phyloP scores from a whole-genome alignment of 2,113 vertebrate genomes.

The Tachysurus vachellii region DNA sequence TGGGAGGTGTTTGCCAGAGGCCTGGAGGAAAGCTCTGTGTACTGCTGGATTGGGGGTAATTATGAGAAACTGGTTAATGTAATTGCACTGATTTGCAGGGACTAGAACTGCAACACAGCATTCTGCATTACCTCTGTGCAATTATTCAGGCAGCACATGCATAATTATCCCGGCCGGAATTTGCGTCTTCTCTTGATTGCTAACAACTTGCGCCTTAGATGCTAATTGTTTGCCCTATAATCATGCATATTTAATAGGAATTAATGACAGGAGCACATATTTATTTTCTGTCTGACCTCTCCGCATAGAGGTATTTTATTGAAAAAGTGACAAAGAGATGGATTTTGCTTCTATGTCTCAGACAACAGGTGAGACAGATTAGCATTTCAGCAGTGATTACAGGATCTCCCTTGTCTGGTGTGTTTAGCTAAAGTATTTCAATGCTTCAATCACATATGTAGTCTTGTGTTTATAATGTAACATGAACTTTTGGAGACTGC shows the following conservation, averaged over 20 bases:
- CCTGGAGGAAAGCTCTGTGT: slow-evolving; percentile 14
- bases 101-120: slow-evolving; percentile 65
- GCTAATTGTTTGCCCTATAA: slow-evolving; percentile 75
- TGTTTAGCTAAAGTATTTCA: neutral
- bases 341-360: neutral
- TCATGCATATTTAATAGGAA: slow-evolving; percentile 70
- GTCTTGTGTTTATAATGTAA: neutral
- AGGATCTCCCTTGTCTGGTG: neutral
- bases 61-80: slow-evolving; percentile 68
- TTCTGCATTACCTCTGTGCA: slow-evolving; percentile 72
- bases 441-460: neutral
- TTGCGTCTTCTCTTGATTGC: slow-evolving; percentile 72
- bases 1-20: neutral
- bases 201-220: slow-evolving; percentile 69
- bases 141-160: slow-evolving; percentile 72
- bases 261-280: slow-evolving; percentile 34
- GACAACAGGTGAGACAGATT: neutral
- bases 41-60: slow-evolving; percentile 68
- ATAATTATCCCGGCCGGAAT: slow-evolving; percentile 70
- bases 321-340: slow-evolving; percentile 1
- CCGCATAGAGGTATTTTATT: neutral
- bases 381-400: neutral
- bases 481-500: neutral
- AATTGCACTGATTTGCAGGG: slow-evolving; percentile 73
- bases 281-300: slow-evolving; percentile 24